Percentiles rank a stretch among this genome's conserved stretches.
Evolutionary conservation across 2,113 vertebrate genomes (phyloP).

Genomic region (Phocoena phocoena): DNA sequence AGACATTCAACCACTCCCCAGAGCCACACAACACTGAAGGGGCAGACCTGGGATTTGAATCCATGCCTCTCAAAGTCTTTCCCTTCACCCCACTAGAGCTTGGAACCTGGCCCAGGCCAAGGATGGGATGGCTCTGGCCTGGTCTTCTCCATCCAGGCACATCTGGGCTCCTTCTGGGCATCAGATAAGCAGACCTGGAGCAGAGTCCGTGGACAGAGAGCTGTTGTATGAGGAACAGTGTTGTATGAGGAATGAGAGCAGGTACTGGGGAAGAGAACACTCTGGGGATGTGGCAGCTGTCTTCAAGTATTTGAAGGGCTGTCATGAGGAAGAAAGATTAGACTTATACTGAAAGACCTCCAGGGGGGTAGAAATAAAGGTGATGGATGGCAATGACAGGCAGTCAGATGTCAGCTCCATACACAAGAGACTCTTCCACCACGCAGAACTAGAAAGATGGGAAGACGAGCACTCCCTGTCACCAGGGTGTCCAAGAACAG

Average conservation of each 20-base stretch:
- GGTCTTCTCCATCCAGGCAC: neutral
- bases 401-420: neutral
- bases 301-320: constrained; percentile 48
- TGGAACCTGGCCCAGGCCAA: neutral
- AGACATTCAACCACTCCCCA: neutral
- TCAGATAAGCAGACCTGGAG: neutral
- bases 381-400: constrained; percentile 19
- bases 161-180: neutral
- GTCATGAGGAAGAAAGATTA: constrained; percentile 6
- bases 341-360: constrained; percentile 15
- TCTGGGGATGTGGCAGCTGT: neutral
- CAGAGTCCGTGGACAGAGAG: neutral
- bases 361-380: neutral
- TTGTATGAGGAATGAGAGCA: neutral
- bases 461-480: neutral
- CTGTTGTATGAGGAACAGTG: neutral
- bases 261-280: neutral
- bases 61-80: neutral
- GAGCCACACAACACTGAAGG: neutral
- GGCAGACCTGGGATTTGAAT: neutral
- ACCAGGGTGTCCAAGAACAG: neutral
- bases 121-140: neutral
- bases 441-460: neutral
- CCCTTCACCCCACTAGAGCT: rapidly evolving
- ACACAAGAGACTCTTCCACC: neutral